A percentile compares a stretch with the other conserved stretches of the same genome.
Conservation (phyloP, 2,797 vertebrate genomes). For the Nyctalus aviator region DNA sequence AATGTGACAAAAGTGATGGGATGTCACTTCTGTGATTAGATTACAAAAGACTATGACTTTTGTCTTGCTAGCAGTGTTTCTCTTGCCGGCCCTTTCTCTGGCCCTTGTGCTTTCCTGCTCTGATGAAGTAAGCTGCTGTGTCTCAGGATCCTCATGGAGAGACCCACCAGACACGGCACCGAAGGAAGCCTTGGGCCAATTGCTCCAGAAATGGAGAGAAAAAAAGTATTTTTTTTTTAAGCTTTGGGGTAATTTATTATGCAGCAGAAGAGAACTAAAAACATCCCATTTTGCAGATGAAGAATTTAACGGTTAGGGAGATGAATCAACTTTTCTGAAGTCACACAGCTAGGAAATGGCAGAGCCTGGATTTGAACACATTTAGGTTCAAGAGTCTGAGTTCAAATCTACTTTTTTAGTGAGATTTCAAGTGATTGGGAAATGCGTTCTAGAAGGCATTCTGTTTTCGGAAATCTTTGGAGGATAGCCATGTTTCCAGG, state of each 20-base stretch:
- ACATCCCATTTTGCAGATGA: not conserved
- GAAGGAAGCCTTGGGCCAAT: not conserved
- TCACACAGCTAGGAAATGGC: not conserved
- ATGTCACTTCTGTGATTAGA: constrained; percentile 16
- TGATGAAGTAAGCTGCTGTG: not conserved
- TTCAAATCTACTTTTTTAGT: constrained; percentile 45
- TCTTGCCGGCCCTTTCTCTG: not conserved
- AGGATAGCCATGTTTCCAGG: constrained; percentile 80
- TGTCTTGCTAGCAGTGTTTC: not conserved
- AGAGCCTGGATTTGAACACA: constrained; percentile 14
- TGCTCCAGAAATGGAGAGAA: constrained; percentile 21
- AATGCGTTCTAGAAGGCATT: constrained; percentile 63
- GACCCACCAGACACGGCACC: not conserved
- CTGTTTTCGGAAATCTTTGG: constrained; percentile 71
- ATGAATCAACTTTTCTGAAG: constrained; percentile 26
- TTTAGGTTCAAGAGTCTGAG: constrained; percentile 42
- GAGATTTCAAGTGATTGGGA: constrained; percentile 33
- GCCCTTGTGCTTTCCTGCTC: not conserved
- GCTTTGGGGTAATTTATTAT: not conserved
- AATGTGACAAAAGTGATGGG: constrained; percentile 25
- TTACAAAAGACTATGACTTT: constrained; percentile 38
- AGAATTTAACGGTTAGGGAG: constrained; percentile 17
- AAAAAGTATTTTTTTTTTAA: not conserved
- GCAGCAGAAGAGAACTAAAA: not conserved
- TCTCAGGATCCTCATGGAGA: not conserved